Percentiles rank a stretch among this genome's conserved stretches.
Evolutionary conservation across 2,888 invertebrate species (phyloP).

Genomic region (Rhogogaster chlorosoma): DNA sequence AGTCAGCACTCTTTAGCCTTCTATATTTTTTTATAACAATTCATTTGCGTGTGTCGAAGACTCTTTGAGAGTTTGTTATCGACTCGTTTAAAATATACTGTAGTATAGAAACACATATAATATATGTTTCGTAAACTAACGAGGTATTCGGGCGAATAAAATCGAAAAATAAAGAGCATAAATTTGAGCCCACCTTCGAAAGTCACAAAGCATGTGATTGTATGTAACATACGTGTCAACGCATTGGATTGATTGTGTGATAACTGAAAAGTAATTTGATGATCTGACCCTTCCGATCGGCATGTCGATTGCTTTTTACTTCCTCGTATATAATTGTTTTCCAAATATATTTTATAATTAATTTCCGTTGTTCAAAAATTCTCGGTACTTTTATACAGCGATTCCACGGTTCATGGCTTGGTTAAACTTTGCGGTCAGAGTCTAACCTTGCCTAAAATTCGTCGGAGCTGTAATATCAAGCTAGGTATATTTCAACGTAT

Average conservation of each 20-base stretch:
- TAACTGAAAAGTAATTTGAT: conserved; percentile 75
- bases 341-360: conserved; percentile 48
- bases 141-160: neutral
- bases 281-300: conserved; percentile 71
- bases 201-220: conserved; percentile 65
- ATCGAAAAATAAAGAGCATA: neutral
- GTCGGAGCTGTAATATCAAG: conserved; percentile 26
- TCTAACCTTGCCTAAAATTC: conserved; percentile 68
- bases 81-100: conserved; percentile 12
- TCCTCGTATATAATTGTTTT: conserved; percentile 1
- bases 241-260: conserved; percentile 74
- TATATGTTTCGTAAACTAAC: conserved; percentile 20
- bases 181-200: conserved; percentile 60
- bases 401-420: conserved; percentile 64
- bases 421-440: conserved; percentile 74
- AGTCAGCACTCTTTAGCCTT: conserved; percentile 39
- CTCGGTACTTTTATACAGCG: neutral
- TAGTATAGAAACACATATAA: neutral
- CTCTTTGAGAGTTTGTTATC: neutral
- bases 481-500: neutral
- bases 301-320: conserved; percentile 25
- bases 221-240: conserved; percentile 69
- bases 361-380: neutral
- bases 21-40: conserved; percentile 44
- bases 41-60: conserved; percentile 26